Evolutionary conservation across 2,797 vertebrate species (phyloP).

Genomic region (Helarctos malayanus): DNA sequence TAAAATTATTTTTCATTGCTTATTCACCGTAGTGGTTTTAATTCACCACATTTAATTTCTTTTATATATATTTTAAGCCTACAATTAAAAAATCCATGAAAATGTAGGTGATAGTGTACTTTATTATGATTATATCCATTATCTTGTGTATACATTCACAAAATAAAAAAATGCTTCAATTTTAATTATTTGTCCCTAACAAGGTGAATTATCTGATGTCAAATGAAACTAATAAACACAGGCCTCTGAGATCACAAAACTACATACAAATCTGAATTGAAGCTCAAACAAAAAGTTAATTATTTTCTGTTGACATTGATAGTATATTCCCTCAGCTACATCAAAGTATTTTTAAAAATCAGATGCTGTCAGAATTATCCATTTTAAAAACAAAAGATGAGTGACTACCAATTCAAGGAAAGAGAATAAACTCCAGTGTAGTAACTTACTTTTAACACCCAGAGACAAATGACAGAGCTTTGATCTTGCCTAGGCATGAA

Average conservation of each 20-base stretch:
- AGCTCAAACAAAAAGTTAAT: constrained; percentile 66
- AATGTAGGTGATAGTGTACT: neutral
- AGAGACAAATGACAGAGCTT: constrained; percentile 83
- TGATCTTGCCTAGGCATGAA: constrained; percentile 81
- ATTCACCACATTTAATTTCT: neutral
- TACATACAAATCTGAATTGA: constrained; percentile 37
- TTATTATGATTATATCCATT: neutral
- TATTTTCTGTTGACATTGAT: constrained; percentile 70
- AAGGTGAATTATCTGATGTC: constrained; percentile 1
- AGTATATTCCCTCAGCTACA: neutral
- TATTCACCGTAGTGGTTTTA: neutral
- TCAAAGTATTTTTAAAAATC: constrained; percentile 59
- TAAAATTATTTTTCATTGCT: constrained; percentile 19
- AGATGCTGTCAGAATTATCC: constrained; percentile 77
- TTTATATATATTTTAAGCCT: neutral
- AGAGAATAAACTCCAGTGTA: constrained; percentile 59
- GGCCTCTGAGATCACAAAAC: constrained; percentile 36
- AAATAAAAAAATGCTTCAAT: neutral
- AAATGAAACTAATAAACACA: constrained; percentile 47
- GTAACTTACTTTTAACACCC: constrained; percentile 60
- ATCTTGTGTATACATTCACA: neutral
- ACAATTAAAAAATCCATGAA: neutral
- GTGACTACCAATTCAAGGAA: constrained; percentile 49
- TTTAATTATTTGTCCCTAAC: constrained; percentile 24
- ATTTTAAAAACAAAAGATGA: constrained; percentile 61